phyloP scores from a whole-genome alignment of 2,888 invertebrate species.

The Eupithecia abbreviata region DNA sequence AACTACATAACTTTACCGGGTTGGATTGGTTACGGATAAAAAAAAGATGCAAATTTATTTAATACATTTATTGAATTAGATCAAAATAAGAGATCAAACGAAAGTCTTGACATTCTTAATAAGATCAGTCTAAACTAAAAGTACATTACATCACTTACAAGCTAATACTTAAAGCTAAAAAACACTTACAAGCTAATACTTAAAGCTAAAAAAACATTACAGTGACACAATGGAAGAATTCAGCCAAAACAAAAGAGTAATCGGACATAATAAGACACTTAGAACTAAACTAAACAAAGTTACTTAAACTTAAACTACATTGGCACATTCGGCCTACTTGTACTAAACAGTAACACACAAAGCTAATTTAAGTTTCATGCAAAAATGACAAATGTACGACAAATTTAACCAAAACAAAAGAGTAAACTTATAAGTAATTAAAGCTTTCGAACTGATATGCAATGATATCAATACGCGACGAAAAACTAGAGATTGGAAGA shows the following conservation, averaged over 20 bases:
- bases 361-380: slow-evolving; percentile 37
- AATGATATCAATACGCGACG: slow-evolving; percentile 32
- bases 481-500: slow-evolving; percentile 8
- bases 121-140: slow-evolving; percentile 68
- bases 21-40: neutral
- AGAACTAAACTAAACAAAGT: slow-evolving; percentile 45
- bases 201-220: slow-evolving; percentile 38
- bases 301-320: slow-evolving; percentile 56
- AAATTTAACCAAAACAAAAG: slow-evolving; percentile 31
- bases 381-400: slow-evolving; percentile 32
- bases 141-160: slow-evolving; percentile 34
- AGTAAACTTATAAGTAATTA: slow-evolving; percentile 38
- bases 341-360: slow-evolving; percentile 37
- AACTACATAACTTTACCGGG: neutral
- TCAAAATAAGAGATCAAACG: slow-evolving; percentile 77
- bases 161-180: slow-evolving; percentile 39
- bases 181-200: slow-evolving; percentile 38
- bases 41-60: slow-evolving; percentile 42
- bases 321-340: slow-evolving; percentile 80
- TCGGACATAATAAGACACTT: slow-evolving; percentile 34
- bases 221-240: slow-evolving; percentile 70
- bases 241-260: slow-evolving; percentile 50
- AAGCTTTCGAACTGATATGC: slow-evolving; percentile 42
- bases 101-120: slow-evolving; percentile 79
- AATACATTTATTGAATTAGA: slow-evolving; percentile 69